Percentiles rank a stretch among this genome's conserved stretches.
These are phyloP conservation scores for Micrasema longulum DNA, from an alignment of 1,140 invertebrate species.

Conservation along the genomic window DNA sequence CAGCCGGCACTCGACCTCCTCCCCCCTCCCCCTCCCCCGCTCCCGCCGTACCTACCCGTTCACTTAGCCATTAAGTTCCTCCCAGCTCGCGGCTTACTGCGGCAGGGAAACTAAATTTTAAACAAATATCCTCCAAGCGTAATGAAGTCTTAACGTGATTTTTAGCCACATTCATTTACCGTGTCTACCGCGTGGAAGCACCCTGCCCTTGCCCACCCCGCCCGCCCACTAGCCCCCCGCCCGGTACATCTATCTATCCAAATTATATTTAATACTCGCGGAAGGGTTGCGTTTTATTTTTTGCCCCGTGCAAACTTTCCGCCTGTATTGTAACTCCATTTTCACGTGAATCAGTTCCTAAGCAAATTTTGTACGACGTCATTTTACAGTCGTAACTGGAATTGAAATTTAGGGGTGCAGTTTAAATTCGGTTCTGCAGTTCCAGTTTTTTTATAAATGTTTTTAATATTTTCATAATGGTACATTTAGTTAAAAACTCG, in stretches of 20 bases:
- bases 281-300: conserved; percentile 48
- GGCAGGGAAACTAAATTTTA: conserved; percentile 55
- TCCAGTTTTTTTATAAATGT: no score
- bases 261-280: conserved; percentile 55
- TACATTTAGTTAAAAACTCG: no score
- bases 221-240: not conserved
- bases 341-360: conserved; percentile 5
- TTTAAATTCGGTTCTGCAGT: no score
- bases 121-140: conserved; percentile 55
- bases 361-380: no score
- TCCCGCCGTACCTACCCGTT: conserved; percentile 23
- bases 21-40: not conserved
- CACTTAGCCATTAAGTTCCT: conserved; percentile 53
- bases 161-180: conserved; percentile 55
- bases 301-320: conserved; percentile 38
- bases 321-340: conserved; percentile 39
- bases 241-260: conserved; percentile 46
- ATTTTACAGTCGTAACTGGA: no score
- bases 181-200: conserved; percentile 47
- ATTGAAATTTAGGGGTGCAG: no score
- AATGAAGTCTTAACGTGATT: conserved; percentile 56
- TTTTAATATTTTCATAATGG: no score
- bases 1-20: conserved; percentile 9
- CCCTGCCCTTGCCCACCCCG: not conserved
- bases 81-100: conserved; percentile 20